Evolutionary conservation across 2,888 invertebrate species (phyloP).

Genomic region (Molanna angustata): DNA sequence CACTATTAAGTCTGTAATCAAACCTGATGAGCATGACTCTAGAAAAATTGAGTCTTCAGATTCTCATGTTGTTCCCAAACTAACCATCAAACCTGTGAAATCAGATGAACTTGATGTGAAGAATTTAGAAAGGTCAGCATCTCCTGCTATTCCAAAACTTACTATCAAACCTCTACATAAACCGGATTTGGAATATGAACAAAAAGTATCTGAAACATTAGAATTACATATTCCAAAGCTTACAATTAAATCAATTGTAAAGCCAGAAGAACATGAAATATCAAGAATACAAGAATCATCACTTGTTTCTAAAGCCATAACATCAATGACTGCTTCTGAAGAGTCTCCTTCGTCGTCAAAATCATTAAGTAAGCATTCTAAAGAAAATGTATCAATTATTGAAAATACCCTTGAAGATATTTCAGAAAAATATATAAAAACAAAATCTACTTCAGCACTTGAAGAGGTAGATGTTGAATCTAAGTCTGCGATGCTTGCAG

Average conservation of each 20-base stretch:
- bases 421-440: no score
- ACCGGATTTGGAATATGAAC: conserved; percentile 37
- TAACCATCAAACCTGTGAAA: conserved; percentile 38
- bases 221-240: conserved; percentile 54
- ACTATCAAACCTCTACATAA: conserved; percentile 36
- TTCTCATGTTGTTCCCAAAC: conserved; percentile 41
- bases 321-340: neutral
- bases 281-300: neutral
- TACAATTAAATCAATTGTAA: conserved; percentile 23
- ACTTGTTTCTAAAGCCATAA: neutral
- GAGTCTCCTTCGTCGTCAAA: no score
- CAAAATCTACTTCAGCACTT: no score
- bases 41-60: conserved; percentile 18
- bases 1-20: conserved; percentile 57
- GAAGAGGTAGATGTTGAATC: no score
- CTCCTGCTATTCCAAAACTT: conserved; percentile 33
- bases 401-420: no score
- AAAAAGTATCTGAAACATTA: conserved; percentile 13
- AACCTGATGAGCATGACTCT: conserved; percentile 48
- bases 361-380: no score
- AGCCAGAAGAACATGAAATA: conserved; percentile 32
- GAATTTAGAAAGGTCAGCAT: conserved; percentile 6
- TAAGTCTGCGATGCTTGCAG: no score
- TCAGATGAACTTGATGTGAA: conserved; percentile 40
- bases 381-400: no score